These are phyloP conservation scores for Heterochromis multidens DNA, from an alignment of 2,113 vertebrate species.

Conservation along the genomic window DNA sequence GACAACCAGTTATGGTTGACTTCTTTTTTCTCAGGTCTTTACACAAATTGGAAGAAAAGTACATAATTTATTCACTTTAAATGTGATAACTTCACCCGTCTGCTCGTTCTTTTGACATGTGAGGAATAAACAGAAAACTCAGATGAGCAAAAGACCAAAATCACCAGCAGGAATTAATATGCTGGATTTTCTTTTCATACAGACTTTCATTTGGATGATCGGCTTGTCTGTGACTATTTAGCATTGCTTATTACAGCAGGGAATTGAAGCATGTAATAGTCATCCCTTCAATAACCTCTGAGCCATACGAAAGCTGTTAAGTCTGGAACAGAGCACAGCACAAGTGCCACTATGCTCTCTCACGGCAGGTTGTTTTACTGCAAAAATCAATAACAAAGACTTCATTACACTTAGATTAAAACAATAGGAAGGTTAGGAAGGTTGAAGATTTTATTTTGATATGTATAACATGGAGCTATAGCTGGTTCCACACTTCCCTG, in stretches of 20 bases:
- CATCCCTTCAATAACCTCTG: conserved; percentile 52
- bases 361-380: conserved; percentile 46
- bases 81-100: not conserved
- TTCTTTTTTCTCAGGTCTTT: not conserved
- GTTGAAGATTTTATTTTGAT: not conserved
- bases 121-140: not conserved
- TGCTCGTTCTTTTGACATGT: not conserved
- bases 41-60: not conserved
- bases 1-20: conserved; percentile 3
- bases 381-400: not conserved
- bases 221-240: conserved; percentile 13
- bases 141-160: conserved; percentile 5
- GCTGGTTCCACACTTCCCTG: too few relatives aligned
- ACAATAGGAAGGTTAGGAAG: too few relatives aligned
- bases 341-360: conserved; percentile 26
- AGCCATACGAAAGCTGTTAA: conserved; percentile 53
- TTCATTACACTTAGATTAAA: not conserved
- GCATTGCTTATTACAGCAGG: conserved; percentile 50
- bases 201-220: conserved; percentile 31
- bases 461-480: not conserved
- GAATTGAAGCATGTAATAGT: conserved; percentile 53
- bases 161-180: conserved; percentile 54
- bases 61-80: not conserved
- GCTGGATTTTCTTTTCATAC: conserved; percentile 4
- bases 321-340: conserved; percentile 42